Conservation (phyloP, 2,113 vertebrate species). For the Dicaeum eximium region DNA sequence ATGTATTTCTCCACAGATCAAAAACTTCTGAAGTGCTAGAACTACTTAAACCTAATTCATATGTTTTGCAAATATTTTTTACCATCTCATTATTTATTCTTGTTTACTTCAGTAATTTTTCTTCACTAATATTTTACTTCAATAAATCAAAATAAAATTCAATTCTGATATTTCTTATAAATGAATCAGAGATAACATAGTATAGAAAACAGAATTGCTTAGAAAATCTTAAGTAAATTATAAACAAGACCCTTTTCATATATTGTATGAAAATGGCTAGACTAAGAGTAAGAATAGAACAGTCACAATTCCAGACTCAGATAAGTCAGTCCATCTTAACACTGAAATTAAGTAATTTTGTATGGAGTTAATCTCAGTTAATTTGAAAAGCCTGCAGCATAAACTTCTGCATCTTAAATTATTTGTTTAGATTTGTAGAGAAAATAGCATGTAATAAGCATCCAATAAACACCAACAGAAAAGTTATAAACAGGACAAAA, state of each 20-base stretch:
- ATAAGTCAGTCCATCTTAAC: neutral
- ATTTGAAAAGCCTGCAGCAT: neutral
- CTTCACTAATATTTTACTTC: neutral
- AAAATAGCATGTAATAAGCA: neutral
- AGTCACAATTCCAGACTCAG: neutral
- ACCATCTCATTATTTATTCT: neutral
- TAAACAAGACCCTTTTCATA: neutral
- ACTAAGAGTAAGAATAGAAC: neutral
- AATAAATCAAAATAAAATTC: neutral
- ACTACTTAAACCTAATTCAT: neutral
- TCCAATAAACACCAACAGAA: neutral
- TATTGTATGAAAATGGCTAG: neutral
- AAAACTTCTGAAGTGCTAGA: neutral
- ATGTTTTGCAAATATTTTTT: neutral
- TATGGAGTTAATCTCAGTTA: neutral
- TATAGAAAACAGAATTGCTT: neutral
- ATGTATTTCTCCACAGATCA: neutral
- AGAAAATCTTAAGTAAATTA: neutral
- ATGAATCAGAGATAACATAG: neutral
- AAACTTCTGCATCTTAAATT: neutral
- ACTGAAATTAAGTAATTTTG: neutral
- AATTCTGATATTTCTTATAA: neutral
- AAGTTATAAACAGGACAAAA: neutral
- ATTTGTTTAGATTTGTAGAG: neutral
- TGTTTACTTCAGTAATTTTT: neutral